Conservation (phyloP, 2,888 invertebrate species). For the Cylloceria caligata region DNA sequence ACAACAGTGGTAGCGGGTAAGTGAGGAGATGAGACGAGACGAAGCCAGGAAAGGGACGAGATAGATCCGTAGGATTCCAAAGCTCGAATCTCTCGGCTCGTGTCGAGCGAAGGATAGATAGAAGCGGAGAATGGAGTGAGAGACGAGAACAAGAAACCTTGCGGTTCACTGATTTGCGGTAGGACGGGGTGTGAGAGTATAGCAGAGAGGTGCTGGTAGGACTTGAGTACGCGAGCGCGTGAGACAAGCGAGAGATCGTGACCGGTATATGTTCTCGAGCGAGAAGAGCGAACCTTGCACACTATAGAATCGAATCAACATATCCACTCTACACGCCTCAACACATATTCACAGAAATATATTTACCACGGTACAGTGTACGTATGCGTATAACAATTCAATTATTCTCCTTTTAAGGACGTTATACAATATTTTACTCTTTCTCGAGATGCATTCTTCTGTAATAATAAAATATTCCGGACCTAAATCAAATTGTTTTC, state of each 20-base stretch:
- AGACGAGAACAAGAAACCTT: constrained; percentile 33
- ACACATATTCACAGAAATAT: constrained; percentile 17
- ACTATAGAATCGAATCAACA: constrained; percentile 39
- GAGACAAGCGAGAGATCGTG: constrained; percentile 39
- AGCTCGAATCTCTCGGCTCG: constrained; percentile 25
- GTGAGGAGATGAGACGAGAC: constrained; percentile 32
- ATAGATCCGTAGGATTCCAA: constrained; percentile 11
- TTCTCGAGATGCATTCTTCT: no score
- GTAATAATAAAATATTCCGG: no score
- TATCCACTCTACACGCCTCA: constrained; percentile 25
- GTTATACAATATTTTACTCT: neutral
- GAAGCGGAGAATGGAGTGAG: neutral
- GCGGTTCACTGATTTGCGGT: constrained; percentile 50
- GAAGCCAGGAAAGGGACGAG: constrained; percentile 23
- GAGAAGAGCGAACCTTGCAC: constrained; percentile 30
- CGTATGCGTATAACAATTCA: constrained; percentile 1
- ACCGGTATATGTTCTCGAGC: constrained; percentile 40
- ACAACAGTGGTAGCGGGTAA: constrained; percentile 15
- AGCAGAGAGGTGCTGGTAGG: no score
- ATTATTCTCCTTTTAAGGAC: constrained; percentile 4
- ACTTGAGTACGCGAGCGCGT: no score
- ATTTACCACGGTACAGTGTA: neutral
- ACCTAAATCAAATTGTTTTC: no score
- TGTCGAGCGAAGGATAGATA: constrained; percentile 11
- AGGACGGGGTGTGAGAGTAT: no score